Percentiles rank a stretch among this genome's conserved stretches.
Evolutionary conservation across 2,888 invertebrate species (phyloP).

Genomic region (Spisula subtruncata): DNA sequence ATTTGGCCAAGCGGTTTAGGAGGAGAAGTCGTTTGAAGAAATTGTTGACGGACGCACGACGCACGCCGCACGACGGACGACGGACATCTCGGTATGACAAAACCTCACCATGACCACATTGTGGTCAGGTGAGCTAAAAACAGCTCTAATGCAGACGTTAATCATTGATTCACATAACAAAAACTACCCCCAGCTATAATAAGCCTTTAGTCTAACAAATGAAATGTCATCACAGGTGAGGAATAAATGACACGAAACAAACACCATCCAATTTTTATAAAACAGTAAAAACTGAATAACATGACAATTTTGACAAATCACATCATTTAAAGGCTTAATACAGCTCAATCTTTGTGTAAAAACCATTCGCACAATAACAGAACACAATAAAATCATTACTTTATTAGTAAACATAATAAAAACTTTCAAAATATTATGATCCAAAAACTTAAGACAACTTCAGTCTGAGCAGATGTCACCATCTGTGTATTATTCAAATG

Average conservation of each 20-base stretch:
- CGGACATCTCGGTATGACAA: too few species aligned
- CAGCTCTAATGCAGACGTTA: too few species aligned
- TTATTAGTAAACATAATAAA: background rate
- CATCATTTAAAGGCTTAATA: background rate
- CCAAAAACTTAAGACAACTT: background rate
- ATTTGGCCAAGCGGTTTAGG: too few species aligned
- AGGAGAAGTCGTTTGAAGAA: too few species aligned
- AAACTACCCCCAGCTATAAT: too few species aligned
- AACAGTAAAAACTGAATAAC: background rate
- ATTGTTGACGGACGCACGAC: too few species aligned
- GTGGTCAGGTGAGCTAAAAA: too few species aligned
- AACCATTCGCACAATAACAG: background rate
- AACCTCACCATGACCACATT: too few species aligned
- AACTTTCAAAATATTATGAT: background rate
- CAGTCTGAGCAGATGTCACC: background rate
- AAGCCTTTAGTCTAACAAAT: background rate
- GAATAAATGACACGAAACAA: background rate
- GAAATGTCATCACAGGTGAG: background rate
- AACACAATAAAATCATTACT: background rate
- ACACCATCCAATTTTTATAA: background rate
- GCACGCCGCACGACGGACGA: too few species aligned
- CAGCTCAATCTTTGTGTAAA: background rate
- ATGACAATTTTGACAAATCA: conserved; percentile 11
- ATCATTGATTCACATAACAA: too few species aligned
- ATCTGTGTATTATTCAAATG: background rate